Conservation (phyloP, 2,113 vertebrate species). For the Hydrochoerus hydrochaeris region DNA sequence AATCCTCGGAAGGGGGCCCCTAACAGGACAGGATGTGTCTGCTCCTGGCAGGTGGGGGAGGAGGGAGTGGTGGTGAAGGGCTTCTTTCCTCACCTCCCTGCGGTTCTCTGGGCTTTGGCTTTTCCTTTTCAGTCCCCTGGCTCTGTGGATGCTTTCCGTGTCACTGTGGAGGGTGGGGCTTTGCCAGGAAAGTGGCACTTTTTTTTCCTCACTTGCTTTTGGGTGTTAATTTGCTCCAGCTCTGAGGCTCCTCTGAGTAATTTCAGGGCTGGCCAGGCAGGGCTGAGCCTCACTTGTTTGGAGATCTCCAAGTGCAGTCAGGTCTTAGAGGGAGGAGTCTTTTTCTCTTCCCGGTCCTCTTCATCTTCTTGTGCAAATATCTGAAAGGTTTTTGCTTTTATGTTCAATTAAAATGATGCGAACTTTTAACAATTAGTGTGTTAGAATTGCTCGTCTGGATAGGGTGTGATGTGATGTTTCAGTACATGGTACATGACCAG, state of each 20-base stretch:
- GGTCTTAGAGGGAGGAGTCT: not conserved
- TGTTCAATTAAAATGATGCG: not conserved
- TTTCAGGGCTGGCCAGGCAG: not conserved
- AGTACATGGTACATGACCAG: not conserved
- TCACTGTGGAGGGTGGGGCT: not conserved
- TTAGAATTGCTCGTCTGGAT: not conserved
- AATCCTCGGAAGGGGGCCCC: not conserved
- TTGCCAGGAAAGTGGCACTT: not conserved
- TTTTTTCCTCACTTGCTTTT: not conserved
- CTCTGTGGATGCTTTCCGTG: not conserved
- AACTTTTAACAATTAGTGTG: not conserved
- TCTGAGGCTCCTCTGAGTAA: too few species aligned
- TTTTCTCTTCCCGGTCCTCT: not conserved
- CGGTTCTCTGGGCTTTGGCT: not conserved
- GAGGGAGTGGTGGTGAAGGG: accelerated
- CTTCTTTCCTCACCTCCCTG: not conserved
- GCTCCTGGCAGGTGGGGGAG: not conserved
- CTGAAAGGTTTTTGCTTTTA: not conserved
- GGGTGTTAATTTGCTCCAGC: not conserved
- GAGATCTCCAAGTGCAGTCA: not conserved
- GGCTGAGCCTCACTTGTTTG: not conserved
- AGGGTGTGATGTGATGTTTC: not conserved
- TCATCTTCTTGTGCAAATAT: not conserved
- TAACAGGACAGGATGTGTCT: accelerated
- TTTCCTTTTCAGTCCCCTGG: not conserved